Base-by-base conservation (phyloP, 2,888 invertebrate genomes). In the Agrotis ipsilon region DNA sequence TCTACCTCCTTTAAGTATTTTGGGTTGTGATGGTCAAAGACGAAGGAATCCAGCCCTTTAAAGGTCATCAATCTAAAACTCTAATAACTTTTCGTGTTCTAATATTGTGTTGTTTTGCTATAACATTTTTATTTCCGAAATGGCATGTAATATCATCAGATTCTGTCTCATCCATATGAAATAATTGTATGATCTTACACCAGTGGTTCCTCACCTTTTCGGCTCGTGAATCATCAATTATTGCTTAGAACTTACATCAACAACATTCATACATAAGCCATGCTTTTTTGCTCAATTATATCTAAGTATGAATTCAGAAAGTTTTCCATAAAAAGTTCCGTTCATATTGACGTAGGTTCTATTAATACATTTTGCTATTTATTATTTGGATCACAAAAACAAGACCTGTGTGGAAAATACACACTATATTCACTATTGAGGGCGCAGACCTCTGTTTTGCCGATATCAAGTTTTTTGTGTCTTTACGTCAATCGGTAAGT, bases 401-500 rank as follows among this genome's bases (percentile, higher is more conserved):
- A 39, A 66, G 27, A 48, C 11, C 16, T 39, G 13, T 60, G 39
- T 76, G 19, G 43, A 13, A 55, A 55, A 24, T 48, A 45, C 54
- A 48, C n/a, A n/a, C n/a, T n/a, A n/a, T n/a, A n/a, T n/a, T n/a
- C 11, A 21, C 45, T 11, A 27, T 19, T 14, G 45, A 54, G 62
- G 52, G 27, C 60, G 24, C 3, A 39, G 45, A 55, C 58, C 72
- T 78, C 46, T 46, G 21, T 39, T 59, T 49, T 75, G 43, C 49
- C 54, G 46, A 52, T 45, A 19, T 48, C 54, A 13, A 19, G 11
- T 48, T 45, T 13, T 59, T 78, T 55, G 14, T 55, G 11, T 43
- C 7, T 18, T 14, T 49, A 71, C 71, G 78, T 73, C 68, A 68
- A 55, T 60, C n/a, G 24, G 14, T 9, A 32, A 45, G 48, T 66